These are phyloP conservation scores for Agrotis ipsilon DNA, from an alignment of 2,888 invertebrate species.

Conservation along the genomic window DNA sequence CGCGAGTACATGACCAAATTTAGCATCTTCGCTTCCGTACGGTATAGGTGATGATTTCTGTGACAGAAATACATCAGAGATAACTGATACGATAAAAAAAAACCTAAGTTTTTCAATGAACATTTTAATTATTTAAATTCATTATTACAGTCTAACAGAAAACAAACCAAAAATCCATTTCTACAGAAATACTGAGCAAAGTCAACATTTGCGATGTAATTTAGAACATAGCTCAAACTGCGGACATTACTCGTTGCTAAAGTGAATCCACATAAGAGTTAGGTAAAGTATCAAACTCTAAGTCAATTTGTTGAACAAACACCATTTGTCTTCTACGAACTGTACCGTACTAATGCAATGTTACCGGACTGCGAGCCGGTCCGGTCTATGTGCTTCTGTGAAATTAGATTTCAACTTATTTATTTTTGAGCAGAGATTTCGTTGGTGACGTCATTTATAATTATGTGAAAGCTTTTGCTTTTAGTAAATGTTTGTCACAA, in stretches of 20 bases:
- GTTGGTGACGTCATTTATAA: constrained; percentile 6
- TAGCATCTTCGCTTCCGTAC: too few relatives aligned
- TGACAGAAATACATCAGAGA: too few relatives aligned
- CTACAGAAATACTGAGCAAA: constrained; percentile 9
- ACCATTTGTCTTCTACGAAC: constrained; percentile 69
- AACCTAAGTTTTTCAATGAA: neutral
- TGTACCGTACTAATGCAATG: constrained; percentile 64
- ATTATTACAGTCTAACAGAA: too few relatives aligned
- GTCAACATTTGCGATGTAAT: constrained; percentile 49
- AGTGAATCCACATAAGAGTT: constrained; percentile 67
- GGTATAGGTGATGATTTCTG: too few relatives aligned
- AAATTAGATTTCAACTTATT: constrained; percentile 53
- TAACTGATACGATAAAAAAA: too few relatives aligned
- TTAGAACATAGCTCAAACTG: constrained; percentile 55
- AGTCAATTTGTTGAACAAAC: constrained; percentile 73
- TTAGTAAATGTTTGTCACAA: constrained; percentile 1
- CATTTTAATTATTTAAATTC: constrained; percentile 7
- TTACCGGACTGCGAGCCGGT: constrained; percentile 47
- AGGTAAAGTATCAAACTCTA: constrained; percentile 70
- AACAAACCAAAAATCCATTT: constrained; percentile 34
- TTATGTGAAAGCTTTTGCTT: constrained; percentile 3
- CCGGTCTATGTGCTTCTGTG: constrained; percentile 39
- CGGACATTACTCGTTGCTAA: constrained; percentile 54
- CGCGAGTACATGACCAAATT: too few relatives aligned
- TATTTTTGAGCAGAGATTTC: constrained; percentile 40